Conservation (phyloP, 2,888 invertebrate genomes). For the Rotaria magnacalcarata region DNA sequence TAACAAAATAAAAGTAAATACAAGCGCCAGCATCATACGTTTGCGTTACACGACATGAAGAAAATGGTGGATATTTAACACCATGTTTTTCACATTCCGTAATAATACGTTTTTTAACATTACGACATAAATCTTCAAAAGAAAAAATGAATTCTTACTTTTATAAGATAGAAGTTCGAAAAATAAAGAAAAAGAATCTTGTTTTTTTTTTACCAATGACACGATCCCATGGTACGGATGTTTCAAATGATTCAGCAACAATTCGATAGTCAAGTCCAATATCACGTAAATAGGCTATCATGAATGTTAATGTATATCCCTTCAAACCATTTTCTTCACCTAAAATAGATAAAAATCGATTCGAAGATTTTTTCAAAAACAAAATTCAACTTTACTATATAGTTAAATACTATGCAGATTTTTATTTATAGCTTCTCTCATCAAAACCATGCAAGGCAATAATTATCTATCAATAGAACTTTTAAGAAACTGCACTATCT, state of each 20-base stretch:
- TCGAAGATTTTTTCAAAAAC: no score
- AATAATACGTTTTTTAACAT: slow-evolving; percentile 77
- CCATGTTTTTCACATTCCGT: slow-evolving; percentile 62
- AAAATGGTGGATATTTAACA: slow-evolving; percentile 60
- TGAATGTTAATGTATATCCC: slow-evolving; percentile 91
- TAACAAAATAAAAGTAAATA: slow-evolving; percentile 87
- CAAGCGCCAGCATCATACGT: slow-evolving; percentile 97
- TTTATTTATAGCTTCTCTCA: no score
- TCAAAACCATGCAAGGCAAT: no score
- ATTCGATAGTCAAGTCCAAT: slow-evolving; percentile 79
- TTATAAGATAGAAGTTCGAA: no score
- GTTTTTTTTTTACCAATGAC: slow-evolving; percentile 47
- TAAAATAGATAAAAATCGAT: slow-evolving; percentile 65
- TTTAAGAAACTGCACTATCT: no score
- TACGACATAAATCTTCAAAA: slow-evolving; percentile 70
- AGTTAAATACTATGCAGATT: no score
- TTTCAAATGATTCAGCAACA: slow-evolving; percentile 94
- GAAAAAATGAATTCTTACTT: not conserved
- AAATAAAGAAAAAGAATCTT: no score
- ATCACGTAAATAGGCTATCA: slow-evolving; percentile 93
- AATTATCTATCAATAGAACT: no score
- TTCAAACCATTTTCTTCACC: slow-evolving; percentile 80
- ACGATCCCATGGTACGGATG: slow-evolving; percentile 90
- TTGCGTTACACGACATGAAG: slow-evolving; percentile 73
- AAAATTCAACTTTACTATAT: no score